phyloP scores from a whole-genome alignment of 2,797 vertebrate genomes.

The Sorex maritimensis region DNA sequence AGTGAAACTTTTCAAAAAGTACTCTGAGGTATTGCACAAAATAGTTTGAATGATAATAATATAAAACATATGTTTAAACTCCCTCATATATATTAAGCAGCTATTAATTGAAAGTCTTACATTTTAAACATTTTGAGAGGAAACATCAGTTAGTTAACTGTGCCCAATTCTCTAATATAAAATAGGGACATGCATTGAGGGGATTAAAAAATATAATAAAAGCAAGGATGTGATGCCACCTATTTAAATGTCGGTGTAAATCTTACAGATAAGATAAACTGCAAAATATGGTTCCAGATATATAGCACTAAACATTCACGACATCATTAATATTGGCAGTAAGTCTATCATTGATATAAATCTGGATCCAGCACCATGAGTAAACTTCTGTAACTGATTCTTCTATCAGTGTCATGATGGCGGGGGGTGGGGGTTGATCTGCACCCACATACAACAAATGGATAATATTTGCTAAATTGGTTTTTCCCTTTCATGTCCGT shows the following conservation, averaged over 20 bases:
- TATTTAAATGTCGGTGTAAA: background rate
- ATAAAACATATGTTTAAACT: background rate
- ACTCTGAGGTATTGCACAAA: background rate
- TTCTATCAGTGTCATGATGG: background rate
- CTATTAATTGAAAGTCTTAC: background rate
- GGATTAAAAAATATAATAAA: too few species aligned
- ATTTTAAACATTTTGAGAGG: background rate
- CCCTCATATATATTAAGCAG: background rate
- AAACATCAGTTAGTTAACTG: background rate
- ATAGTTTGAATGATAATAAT: background rate
- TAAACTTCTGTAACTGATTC: background rate
- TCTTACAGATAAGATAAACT: conserved; percentile 7
- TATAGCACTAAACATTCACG: background rate
- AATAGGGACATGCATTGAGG: too few species aligned
- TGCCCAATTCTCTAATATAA: too few species aligned
- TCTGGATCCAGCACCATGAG: background rate
- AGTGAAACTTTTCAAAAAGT: background rate
- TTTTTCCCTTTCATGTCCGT: background rate
- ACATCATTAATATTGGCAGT: background rate
- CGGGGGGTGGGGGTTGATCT: background rate
- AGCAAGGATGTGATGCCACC: too few species aligned
- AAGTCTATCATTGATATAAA: background rate
- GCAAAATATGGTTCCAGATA: background rate
- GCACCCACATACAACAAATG: background rate
- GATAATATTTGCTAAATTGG: background rate